Evolutionary conservation across 2,888 invertebrate genomes (phyloP).

Genomic region (Drosophila atroscutellata): DNA sequence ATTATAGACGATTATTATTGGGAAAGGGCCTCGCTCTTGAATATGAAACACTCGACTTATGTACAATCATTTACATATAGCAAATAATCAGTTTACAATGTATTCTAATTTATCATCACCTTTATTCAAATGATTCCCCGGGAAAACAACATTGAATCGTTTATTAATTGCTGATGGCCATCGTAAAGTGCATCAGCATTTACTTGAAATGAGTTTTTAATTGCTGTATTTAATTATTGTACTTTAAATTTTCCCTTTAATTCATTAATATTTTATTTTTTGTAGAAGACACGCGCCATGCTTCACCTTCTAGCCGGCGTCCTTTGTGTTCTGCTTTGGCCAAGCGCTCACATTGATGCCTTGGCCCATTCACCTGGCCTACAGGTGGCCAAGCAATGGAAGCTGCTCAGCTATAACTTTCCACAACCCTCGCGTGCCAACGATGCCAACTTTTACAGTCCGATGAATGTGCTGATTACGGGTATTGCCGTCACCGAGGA

Average conservation of each 20-base stretch:
- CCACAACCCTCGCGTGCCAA: constrained; percentile 87
- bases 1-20: background rate
- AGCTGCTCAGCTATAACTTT: constrained; percentile 88
- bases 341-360: constrained; percentile 6
- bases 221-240: background rate
- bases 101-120: background rate
- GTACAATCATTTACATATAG: constrained; percentile 2
- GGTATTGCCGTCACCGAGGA: constrained; percentile 91
- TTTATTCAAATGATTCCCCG: constrained; percentile 8
- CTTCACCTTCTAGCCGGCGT: constrained; percentile 36
- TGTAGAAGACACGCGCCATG: constrained; percentile 44
- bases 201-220: constrained; percentile 2
- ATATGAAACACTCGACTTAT: background rate
- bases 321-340: constrained; percentile 45
- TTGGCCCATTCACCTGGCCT: constrained; percentile 73
- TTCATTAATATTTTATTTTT: background rate
- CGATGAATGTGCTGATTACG: constrained; percentile 91
- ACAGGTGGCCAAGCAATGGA: constrained; percentile 90
- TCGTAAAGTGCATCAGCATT: constrained; percentile 9
- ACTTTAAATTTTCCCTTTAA: background rate
- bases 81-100: constrained; percentile 4
- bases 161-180: background rate
- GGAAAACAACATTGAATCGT: constrained; percentile 17
- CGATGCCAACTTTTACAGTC: constrained; percentile 86
- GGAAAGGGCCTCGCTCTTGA: constrained; percentile 37